phyloP scores from a whole-genome alignment of 2,797 vertebrate genomes.

The Orestias chungarensis region DNA sequence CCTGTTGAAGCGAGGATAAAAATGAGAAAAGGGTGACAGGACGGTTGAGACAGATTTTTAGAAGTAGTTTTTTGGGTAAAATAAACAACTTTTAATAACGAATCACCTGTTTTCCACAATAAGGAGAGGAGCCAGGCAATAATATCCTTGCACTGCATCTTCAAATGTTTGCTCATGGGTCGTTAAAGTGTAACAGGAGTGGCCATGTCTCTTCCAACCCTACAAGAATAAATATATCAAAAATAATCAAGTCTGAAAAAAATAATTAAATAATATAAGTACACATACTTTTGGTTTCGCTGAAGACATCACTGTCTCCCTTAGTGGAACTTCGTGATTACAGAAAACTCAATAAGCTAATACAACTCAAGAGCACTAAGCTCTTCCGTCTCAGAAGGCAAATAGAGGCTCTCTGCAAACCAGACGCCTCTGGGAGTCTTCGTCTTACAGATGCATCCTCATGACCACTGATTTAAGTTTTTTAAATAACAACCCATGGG shows the following conservation, averaged over 20 bases:
- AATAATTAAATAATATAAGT: not conserved
- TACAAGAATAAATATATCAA: conserved; percentile 58
- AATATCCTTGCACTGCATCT: conserved; percentile 86
- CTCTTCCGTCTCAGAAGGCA: not conserved
- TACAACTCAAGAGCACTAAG: not conserved
- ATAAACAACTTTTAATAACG: conserved; percentile 2
- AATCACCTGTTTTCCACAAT: conserved; percentile 88
- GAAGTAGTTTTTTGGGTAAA: not conserved
- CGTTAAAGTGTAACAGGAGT: conserved; percentile 90
- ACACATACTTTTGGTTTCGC: not conserved
- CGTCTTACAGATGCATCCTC: too few species aligned
- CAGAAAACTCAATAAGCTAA: not conserved
- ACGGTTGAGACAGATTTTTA: not conserved
- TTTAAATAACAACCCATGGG: not conserved
- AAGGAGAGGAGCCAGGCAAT: conserved; percentile 88
- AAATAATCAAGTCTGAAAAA: not conserved
- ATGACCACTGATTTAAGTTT: not conserved
- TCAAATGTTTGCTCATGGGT: conserved; percentile 83
- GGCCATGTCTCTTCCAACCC: conserved; percentile 90
- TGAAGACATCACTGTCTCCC: not conserved
- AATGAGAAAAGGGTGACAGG: not conserved
- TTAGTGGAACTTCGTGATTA: not conserved
- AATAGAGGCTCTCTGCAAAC: not conserved
- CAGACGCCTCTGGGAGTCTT: too few species aligned
- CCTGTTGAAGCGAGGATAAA: conserved; percentile 67